A percentile compares a stretch with the other conserved stretches of the same genome.
Evolutionary conservation across 2,888 invertebrate genomes (phyloP).

Genomic region (Chironomus tentans): DNA sequence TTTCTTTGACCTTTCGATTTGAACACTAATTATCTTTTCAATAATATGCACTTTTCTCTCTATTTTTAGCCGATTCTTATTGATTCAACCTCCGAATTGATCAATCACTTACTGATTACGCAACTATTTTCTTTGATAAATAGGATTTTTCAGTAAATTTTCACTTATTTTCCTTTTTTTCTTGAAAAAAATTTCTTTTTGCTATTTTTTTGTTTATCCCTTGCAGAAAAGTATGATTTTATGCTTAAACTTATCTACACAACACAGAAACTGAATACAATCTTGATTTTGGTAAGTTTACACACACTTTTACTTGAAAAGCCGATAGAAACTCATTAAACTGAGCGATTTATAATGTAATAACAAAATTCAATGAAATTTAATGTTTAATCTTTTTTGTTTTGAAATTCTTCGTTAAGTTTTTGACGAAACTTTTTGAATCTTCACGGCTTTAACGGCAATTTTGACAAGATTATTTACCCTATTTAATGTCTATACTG

Average conservation of each 20-base stretch:
- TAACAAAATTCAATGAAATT: too few species aligned
- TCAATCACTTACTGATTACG: not conserved
- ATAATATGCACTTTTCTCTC: not conserved
- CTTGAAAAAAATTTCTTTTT: not conserved
- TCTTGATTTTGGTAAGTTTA: not conserved
- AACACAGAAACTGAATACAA: not conserved
- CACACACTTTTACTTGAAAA: not conserved
- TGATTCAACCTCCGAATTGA: not conserved
- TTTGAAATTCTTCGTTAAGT: too few species aligned
- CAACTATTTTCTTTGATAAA: not conserved
- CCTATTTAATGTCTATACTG: too few species aligned
- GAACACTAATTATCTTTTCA: not conserved
- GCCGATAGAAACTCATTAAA: too few species aligned
- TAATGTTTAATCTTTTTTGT: too few species aligned
- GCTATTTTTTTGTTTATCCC: not conserved
- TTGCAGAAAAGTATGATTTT: not conserved
- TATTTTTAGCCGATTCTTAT: not conserved
- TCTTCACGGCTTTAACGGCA: too few species aligned
- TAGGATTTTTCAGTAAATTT: not conserved
- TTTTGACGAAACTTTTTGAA: too few species aligned
- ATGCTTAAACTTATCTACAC: not conserved
- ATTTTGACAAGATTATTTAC: too few species aligned
- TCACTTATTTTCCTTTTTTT: not conserved
- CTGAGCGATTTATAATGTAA: too few species aligned
- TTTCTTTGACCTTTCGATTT: not conserved